phyloP scores from a whole-genome alignment of 2,888 invertebrate genomes.

The Rugalucina vietnamica region DNA sequence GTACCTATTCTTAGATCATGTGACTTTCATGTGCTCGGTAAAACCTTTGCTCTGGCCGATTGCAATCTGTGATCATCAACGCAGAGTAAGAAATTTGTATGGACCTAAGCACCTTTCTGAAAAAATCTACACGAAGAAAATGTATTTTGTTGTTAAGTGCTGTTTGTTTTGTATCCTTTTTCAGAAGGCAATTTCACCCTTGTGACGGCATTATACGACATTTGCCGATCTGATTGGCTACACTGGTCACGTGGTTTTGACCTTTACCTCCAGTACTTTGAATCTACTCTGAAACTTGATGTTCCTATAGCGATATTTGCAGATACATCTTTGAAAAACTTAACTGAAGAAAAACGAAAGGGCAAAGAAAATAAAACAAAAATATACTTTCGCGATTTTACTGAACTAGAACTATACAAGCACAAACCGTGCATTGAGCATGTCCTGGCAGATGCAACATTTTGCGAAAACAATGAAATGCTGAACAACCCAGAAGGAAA shows the following conservation, averaged over 20 bases:
- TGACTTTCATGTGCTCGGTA: too few species aligned
- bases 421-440: slow-evolving; percentile 23
- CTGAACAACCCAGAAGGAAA: slow-evolving; percentile 81
- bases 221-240: slow-evolving; percentile 81
- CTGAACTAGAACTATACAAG: slow-evolving; percentile 29
- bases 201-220: slow-evolving; percentile 57
- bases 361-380: neutral
- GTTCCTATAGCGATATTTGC: slow-evolving; percentile 61
- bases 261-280: slow-evolving; percentile 77
- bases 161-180: too few species aligned
- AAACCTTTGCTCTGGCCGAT: too few species aligned
- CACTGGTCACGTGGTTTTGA: slow-evolving; percentile 76
- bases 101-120: too few species aligned
- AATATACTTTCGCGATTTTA: slow-evolving; percentile 4
- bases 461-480: slow-evolving; percentile 57
- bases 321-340: slow-evolving; percentile 26
- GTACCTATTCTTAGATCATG: too few species aligned
- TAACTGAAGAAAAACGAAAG: neutral
- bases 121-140: too few species aligned
- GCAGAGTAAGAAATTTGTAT: too few species aligned
- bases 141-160: too few species aligned
- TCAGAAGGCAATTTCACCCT: slow-evolving; percentile 21
- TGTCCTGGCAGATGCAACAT: slow-evolving; percentile 51
- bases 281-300: slow-evolving; percentile 56
- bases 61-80: too few species aligned